Base-by-base conservation (phyloP, 2,888 invertebrate species). In the Drosophila prostipennis region DNA sequence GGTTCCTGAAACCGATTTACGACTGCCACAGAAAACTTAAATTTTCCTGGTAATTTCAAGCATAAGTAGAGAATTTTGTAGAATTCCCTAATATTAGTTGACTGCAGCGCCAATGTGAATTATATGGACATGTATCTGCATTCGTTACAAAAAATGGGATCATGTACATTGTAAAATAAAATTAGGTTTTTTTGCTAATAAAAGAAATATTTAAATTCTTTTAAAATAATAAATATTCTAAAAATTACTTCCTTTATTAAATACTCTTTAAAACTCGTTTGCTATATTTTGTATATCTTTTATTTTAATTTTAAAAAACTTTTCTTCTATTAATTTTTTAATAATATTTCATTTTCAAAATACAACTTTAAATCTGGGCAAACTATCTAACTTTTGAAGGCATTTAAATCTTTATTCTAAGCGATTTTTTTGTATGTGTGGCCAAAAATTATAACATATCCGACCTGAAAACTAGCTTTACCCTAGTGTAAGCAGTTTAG, bases 1-100 rank as follows among this genome's bases (percentile, higher is more conserved):
- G 45, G 32, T 34, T 46, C 26, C 69, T 23, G 68, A 39, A 65
- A 45, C 54, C 11, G 64, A 65, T 68, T 52, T 68, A 65, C 69
- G 39, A 42, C 34, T 72, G 46, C 29, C 63, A 46, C 60, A 29
- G 54, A 34, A 61, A 63, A 63, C 40, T 63, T 63, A 34, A 40
- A 48, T 48, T 61, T 61, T 61, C 29, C 19, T 14, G 19, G 63
- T 46, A 32, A 61, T 34, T 61, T 40, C 14, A 2, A 46, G 14
- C 40, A 26, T 11, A 46, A 46, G 60, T 34, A 48, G 57, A 29
- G 6, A 48, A 32, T 46, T 34, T 14, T 13, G 14, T 57, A 34
- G n/a, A n/a, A n/a, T n/a, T n/a, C n/a, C 14, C 19, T 57, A 26
- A 16, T 26, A 59, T 57, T 32, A 42, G 10, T 23, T 42, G 32